Conservation (phyloP, 2,888 invertebrate genomes). For the Epirrhoe tristata region DNA sequence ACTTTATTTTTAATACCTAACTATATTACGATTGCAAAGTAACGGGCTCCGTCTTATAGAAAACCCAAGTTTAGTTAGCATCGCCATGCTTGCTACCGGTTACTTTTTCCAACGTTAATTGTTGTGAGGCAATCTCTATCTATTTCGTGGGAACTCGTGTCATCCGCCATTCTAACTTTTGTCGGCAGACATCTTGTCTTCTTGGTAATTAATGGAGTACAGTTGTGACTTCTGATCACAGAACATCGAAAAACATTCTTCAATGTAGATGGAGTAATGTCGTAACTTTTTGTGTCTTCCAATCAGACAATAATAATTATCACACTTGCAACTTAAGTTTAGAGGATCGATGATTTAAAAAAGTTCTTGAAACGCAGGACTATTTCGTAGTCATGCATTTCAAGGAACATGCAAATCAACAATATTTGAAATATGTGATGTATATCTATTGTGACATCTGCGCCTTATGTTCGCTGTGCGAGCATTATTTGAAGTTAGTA, state of each 20-base stretch:
- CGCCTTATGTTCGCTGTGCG: no score
- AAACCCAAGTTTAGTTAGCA: not conserved
- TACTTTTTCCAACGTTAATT: slow-evolving; percentile 78
- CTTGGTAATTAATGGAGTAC: slow-evolving; percentile 76
- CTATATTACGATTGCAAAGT: not conserved
- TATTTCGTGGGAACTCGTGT: slow-evolving; percentile 79
- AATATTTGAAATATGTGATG: no score
- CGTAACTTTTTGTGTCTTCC: no score
- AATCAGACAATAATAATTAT: no score
- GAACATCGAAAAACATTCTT: not conserved
- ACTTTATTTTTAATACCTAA: no score
- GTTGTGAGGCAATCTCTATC: slow-evolving; percentile 76
- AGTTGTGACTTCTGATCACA: slow-evolving; percentile 34
- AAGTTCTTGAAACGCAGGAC: no score
- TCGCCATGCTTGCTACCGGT: slow-evolving; percentile 79
- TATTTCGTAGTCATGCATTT: no score
- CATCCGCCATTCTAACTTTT: slow-evolving; percentile 71
- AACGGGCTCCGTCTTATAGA: not conserved
- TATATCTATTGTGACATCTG: no score
- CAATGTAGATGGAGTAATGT: not conserved
- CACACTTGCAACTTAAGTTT: no score
- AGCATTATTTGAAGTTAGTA: no score
- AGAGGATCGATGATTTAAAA: no score
- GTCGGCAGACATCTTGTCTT: slow-evolving; percentile 72
- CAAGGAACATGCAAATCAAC: no score